Evolutionary conservation across 2,888 invertebrate genomes (phyloP).

Genomic region (Brachynemurus nebulosus): DNA sequence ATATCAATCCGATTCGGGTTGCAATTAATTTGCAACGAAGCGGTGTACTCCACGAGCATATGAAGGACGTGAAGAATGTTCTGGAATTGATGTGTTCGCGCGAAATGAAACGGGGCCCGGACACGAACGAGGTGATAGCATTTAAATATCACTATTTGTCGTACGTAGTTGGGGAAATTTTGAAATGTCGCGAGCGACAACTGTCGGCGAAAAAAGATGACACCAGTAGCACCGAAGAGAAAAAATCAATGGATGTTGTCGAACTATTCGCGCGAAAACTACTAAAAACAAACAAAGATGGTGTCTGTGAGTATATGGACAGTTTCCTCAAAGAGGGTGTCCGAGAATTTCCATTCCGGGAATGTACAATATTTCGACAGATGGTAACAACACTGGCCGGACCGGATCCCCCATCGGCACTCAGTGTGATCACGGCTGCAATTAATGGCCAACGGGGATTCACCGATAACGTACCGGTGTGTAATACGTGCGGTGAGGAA

Average conservation of each 20-base stretch:
- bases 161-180: slow-evolving; percentile 57
- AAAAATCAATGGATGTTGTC: slow-evolving; percentile 45
- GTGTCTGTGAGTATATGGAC: slow-evolving; percentile 46
- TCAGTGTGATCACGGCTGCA: slow-evolving; percentile 59
- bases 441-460: slow-evolving; percentile 83
- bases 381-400: slow-evolving; percentile 60
- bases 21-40: slow-evolving; percentile 64
- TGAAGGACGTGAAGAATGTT: slow-evolving; percentile 60
- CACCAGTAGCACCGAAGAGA: slow-evolving; percentile 8
- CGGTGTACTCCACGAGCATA: slow-evolving; percentile 56
- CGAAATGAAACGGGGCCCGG: slow-evolving; percentile 70
- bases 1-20: slow-evolving; percentile 72
- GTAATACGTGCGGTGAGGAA: slow-evolving; percentile 79
- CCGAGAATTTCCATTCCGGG: slow-evolving; percentile 79
- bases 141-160: slow-evolving; percentile 78
- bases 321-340: slow-evolving; percentile 72
- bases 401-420: slow-evolving; percentile 55
- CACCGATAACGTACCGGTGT: slow-evolving; percentile 49
- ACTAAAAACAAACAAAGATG: slow-evolving; percentile 60
- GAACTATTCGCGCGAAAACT: slow-evolving; percentile 65
- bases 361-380: slow-evolving; percentile 80
- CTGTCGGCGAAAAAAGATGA: slow-evolving; percentile 30
- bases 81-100: slow-evolving; percentile 71
- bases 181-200: slow-evolving; percentile 53
- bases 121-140: slow-evolving; percentile 81